These are phyloP conservation scores for Colinus virginianus DNA, from an alignment of 2,113 vertebrate species.

Conservation along the genomic window DNA sequence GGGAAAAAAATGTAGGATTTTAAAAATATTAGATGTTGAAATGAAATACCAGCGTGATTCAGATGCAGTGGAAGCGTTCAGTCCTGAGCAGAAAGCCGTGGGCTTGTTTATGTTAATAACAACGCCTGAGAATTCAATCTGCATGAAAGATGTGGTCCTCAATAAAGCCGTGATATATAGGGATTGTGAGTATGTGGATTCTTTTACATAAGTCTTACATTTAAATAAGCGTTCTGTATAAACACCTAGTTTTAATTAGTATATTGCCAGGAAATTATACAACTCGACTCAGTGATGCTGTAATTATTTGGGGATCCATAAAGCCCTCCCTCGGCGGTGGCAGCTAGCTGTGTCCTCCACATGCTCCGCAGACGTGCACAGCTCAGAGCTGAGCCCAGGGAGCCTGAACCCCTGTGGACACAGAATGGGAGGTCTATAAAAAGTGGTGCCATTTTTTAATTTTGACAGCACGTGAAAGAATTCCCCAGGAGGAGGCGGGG, in stretches of 20 bases:
- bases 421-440: neutral
- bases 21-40: neutral
- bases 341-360: neutral
- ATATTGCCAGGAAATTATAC: slow-evolving; percentile 49
- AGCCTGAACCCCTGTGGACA: neutral
- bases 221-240: slow-evolving; percentile 37
- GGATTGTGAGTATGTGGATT: neutral
- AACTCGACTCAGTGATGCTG: neutral
- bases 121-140: neutral
- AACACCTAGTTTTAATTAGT: slow-evolving; percentile 55
- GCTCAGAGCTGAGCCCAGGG: fast-evolving
- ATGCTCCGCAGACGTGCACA: neutral
- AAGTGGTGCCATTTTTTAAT: neutral
- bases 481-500: neutral
- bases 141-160: neutral
- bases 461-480: neutral
- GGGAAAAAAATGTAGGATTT: neutral
- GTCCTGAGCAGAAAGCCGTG: neutral
- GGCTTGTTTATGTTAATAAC: slow-evolving; percentile 20
- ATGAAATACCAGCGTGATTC: slow-evolving; percentile 55
- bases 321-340: neutral
- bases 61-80: slow-evolving; percentile 19
- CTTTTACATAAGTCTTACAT: slow-evolving; percentile 27
- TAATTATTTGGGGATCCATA: slow-evolving; percentile 38
- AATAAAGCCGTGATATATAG: neutral